Base-by-base conservation (phyloP, 1,140 invertebrate species). In the Manduca sexta region DNA sequence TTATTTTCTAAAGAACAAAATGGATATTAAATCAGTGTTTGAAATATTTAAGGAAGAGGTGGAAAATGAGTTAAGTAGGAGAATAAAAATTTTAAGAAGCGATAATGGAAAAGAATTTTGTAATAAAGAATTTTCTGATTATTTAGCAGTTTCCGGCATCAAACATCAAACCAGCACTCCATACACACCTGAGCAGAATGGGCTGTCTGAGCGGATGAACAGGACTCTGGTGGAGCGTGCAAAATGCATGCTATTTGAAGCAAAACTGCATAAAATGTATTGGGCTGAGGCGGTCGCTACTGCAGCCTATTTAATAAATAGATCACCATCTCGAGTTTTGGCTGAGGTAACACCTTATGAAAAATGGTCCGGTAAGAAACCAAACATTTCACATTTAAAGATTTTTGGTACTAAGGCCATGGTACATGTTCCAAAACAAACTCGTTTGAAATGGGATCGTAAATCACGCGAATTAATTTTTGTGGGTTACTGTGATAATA, bases 341-440 rank as follows among this genome's bases (percentile, higher is more conserved):
- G 35, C 7, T 43, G 46, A 52, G 35, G 30, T 43, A 52, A 61
- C 64, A 10, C 64, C 64, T 2, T 55, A 57, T 49, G 55, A 68
- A 57, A 56, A 51, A 21, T 64, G 61, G 65, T 30, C 55, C 31
- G 55, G 57, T 49, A 64, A 59, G 37, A 59, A 53, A 51, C 60
- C 60, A 13, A 60, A 57, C 12, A 8, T 64, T 38, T 49, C 52
- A 34, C 21, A 56, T 46, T 34, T 65, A 34, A 54, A 52, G 10
- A 49, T 60, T 7, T 66, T 66, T 57, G 60, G 53, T 54, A 21
- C 3, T 21, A 21, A 21, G 7, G 21, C 21, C 1, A 74, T 58
- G 52, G 68, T 61, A 0, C 72, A 74, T 30, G 49, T 83, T 34
- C 73, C 73, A 43, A 65, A 64, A 29, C 33, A 64, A 29, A 56